Evolutionary conservation across 2,888 invertebrate genomes (phyloP), one percentile per base, ranked within the genome.

Genomic region (Tinea pellionella): DNA sequence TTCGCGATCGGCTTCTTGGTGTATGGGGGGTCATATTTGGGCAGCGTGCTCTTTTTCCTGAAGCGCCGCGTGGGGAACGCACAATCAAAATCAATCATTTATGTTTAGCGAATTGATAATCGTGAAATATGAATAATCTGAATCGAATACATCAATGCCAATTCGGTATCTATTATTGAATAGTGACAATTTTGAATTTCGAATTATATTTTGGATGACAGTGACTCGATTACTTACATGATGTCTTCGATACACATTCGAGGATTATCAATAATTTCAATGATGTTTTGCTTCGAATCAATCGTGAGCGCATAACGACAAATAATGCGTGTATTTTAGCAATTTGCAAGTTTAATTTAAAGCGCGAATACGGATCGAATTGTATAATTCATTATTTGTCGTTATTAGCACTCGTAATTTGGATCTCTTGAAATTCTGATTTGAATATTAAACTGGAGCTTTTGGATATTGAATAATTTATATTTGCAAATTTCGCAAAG

Each of bases 1-100:
- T 92, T 93, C 68, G 91, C 90, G 68, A 92, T 91, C 58, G 94
- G 94, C 78, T 95, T 95, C 90, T 95, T 95, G 77, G 90, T 90
- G 88, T 94, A 95, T 61, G 95, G 94, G 70, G 94, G 94, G 82
- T 96, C 95, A 83, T 94, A 95, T 83, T 95, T 95, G 80, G 94
- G 93, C 81, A 94, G 90, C 67, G 95, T 94, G 77, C 94, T 94
- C 91, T 95, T 95, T 90, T 94, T 94, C 92, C 93, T 93, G 89
- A 75, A 75, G 86, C 80, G 86, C 83, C 84, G 86, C 42, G 43
- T 47, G 75, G 77, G 81, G 82, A 85, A 85, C 85, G 86, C 85
- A 56, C 84, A 85, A 85, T 86, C 86, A 86, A 82, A 83, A 87
- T 87, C 82, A 87, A 86, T 87, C 83, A 85, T 82, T 87, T 84